Evolutionary conservation across 2,888 invertebrate species (phyloP).

Genomic region (Phortica magna): DNA sequence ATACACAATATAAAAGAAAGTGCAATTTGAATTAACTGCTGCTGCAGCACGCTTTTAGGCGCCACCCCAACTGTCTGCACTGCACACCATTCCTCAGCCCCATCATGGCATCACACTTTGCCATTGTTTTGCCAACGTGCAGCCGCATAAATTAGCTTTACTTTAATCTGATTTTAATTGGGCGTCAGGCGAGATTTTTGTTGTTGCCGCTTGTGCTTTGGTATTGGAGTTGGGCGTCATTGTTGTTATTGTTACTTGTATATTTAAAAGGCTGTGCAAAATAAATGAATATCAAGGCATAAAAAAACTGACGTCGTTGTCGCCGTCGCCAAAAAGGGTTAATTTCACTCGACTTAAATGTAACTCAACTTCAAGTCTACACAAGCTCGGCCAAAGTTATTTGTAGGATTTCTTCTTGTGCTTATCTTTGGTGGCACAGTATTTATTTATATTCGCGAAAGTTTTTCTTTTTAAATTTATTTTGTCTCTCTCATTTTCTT

Average conservation of each 20-base stretch:
- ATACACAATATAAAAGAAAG: slow-evolving; percentile 19
- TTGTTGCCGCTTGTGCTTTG: neutral
- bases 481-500: neutral
- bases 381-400: neutral
- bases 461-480: neutral
- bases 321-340: slow-evolving; percentile 9
- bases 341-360: neutral
- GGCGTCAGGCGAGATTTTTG: slow-evolving; percentile 45
- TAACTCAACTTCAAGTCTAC: neutral
- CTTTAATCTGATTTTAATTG: slow-evolving; percentile 74
- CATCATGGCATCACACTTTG: slow-evolving; percentile 7
- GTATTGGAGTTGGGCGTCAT: slow-evolving; percentile 10
- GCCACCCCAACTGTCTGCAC: neutral
- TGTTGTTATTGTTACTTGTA: neutral
- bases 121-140: slow-evolving; percentile 69
- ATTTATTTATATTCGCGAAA: slow-evolving; percentile 22
- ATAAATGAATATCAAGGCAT: neutral
- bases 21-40: slow-evolving; percentile 20
- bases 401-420: neutral
- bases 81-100: neutral
- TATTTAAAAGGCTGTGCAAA: slow-evolving; percentile 3
- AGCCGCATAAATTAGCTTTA: slow-evolving; percentile 75
- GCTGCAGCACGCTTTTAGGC: neutral
- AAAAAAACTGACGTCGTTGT: neutral
- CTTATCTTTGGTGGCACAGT: slow-evolving; percentile 23